These are phyloP conservation scores for Pollenia angustigena DNA, from an alignment of 2,888 invertebrate species.

Conservation along the genomic window DNA sequence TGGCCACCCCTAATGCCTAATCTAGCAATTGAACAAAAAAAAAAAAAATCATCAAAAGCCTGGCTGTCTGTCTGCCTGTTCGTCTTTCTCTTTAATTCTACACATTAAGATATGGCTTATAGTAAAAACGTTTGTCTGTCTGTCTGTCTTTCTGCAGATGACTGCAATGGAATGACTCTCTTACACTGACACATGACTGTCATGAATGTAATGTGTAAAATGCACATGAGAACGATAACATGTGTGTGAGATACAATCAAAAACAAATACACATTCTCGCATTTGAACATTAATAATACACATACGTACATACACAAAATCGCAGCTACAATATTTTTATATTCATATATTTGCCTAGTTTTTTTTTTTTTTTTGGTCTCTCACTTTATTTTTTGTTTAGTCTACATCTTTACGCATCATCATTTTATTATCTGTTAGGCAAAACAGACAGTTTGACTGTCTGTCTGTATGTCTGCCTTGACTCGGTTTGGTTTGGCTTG, in stretches of 20 bases:
- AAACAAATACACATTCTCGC: neutral
- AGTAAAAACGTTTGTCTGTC: conserved; percentile 26
- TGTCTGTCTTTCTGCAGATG: conserved; percentile 15
- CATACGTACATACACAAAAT: too few species aligned
- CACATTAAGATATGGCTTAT: conserved; percentile 35
- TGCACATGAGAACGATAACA: conserved; percentile 67
- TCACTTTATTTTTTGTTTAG: neutral
- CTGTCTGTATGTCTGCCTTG: neutral
- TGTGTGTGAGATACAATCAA: conserved; percentile 54
- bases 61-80: conserved; percentile 3
- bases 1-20: conserved; percentile 38
- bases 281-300: neutral
- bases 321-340: neutral
- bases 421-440: conserved; percentile 61
- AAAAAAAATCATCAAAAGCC: conserved; percentile 21
- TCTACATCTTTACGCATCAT: conserved; percentile 68
- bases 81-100: conserved; percentile 41
- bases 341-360: neutral
- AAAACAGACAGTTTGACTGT: conserved; percentile 47
- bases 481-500: neutral
- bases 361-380: neutral
- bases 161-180: conserved; percentile 54
- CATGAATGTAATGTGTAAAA: conserved; percentile 53
- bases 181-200: conserved; percentile 58
- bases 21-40: conserved; percentile 12